phyloP scores from a whole-genome alignment of 2,797 vertebrate genomes.

The Coreius guichenoti region DNA sequence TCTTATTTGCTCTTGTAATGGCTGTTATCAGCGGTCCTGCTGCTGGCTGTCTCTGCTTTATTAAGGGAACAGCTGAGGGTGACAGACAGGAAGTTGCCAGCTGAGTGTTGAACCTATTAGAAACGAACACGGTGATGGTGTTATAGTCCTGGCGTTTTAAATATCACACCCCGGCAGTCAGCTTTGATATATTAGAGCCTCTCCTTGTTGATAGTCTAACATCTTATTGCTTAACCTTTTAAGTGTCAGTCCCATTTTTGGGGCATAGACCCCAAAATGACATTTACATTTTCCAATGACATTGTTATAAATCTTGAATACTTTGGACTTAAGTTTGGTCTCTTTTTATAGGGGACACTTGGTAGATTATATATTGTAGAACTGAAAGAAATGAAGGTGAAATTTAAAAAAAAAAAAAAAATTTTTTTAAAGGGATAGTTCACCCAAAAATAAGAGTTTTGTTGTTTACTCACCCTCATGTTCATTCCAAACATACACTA shows the following conservation, averaged over 20 bases:
- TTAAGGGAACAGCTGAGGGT: constrained; percentile 18
- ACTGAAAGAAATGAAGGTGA: too few relatives aligned
- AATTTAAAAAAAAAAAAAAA: too few relatives aligned
- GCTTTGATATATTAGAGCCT: not conserved
- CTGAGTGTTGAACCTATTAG: not conserved
- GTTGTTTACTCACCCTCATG: not conserved
- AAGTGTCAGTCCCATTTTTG: not conserved
- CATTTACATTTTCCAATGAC: too few relatives aligned
- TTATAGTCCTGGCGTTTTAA: not conserved
- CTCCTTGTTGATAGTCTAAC: not conserved
- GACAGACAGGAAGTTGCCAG: constrained; percentile 37
- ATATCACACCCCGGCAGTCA: not conserved
- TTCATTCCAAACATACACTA: not conserved
- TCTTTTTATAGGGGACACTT: too few relatives aligned
- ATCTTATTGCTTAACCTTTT: not conserved
- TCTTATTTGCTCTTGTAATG: constrained; percentile 29
- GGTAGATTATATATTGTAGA: too few relatives aligned
- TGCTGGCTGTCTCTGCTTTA: constrained; percentile 14
- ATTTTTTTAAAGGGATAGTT: too few relatives aligned
- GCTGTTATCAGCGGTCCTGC: constrained; percentile 29
- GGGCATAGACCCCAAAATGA: too few relatives aligned
- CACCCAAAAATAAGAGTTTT: too few relatives aligned
- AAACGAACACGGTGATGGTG: not conserved
- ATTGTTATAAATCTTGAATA: too few relatives aligned
- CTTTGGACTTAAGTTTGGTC: too few relatives aligned